Evolutionary conservation across 2,113 vertebrate species (phyloP), one percentile per base, ranked within the genome.

Genomic region (Phyllostomus discolor): DNA sequence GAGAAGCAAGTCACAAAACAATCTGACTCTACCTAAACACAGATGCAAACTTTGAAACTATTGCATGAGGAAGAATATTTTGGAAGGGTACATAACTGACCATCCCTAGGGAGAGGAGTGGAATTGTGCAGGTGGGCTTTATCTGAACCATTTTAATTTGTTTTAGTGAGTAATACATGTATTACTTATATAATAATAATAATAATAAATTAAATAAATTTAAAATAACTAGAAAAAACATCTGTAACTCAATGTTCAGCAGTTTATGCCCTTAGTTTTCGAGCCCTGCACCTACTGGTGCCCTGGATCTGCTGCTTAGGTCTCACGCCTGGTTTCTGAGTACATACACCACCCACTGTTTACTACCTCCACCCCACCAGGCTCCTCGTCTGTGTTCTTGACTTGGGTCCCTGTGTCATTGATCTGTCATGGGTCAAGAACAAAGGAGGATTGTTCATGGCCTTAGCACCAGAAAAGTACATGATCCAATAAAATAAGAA

Each of bases 211-310:
- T n/a, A 24, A 66, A 69, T n/a, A 57, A 15, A 89, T 50, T 79
- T 64, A 54, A 91, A 94, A 79, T 78, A 82, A 81, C 67, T 92
- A 80, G 69, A 84, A 93, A 67, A 81, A 46, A 41, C 54, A 52
- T 19, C 67, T 43, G 12, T 88, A 48, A 54, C 54, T 89, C 43
- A 70, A 7, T 59, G 79, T 10, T 12, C 7, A 41, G 50, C 0
- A 38, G 3, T 73, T 43, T 46, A 19, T 46, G 57, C 2, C 20
- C 20, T n/a, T 76, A 7, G 31, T 73, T 80, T 73, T 70, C 33
- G 64, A 95, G 19, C 2, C 41, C 50, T 66, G 22, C 5, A 59
- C 50, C 22, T 50, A 50, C 38, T 62, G 6, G 19, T 72, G 3
- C 3, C 50, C 50, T 33, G 46, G 79, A 26, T 38, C 38, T 81